Conservation (phyloP, 2,888 invertebrate genomes). For the Myopa testacea region DNA sequence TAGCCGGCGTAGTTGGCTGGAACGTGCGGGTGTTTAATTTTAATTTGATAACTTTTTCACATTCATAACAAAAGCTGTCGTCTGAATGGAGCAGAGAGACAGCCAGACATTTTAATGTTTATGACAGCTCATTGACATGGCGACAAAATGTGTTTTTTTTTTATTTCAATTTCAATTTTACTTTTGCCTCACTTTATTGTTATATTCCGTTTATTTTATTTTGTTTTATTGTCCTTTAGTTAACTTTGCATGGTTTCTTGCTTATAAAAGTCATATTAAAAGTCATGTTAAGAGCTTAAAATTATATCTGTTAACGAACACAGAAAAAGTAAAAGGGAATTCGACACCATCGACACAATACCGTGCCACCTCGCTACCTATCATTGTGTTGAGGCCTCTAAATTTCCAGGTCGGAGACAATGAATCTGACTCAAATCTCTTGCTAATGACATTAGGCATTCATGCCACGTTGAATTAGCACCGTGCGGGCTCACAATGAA, state of each 20-base stretch:
- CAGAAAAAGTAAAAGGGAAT: constrained; percentile 2
- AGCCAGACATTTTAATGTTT: constrained; percentile 34
- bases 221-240: background rate
- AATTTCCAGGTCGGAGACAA: constrained; percentile 12
- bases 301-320: constrained; percentile 16
- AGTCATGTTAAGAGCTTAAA: constrained; percentile 36
- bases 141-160: constrained; percentile 20
- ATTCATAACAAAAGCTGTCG: constrained; percentile 1
- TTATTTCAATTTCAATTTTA: background rate
- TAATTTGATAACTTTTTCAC: constrained; percentile 30
- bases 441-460: constrained; percentile 44
- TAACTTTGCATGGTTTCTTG: background rate
- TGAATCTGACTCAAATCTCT: constrained; percentile 36
- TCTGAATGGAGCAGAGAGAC: constrained; percentile 5
- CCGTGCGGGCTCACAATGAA: background rate
- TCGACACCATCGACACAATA: background rate
- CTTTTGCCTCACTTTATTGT: background rate
- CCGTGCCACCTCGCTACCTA: background rate
- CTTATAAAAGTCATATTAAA: constrained; percentile 20
- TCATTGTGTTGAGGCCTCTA: too few relatives aligned
- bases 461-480: constrained; percentile 35
- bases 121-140: constrained; percentile 37
- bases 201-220: background rate
- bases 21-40: constrained; percentile 30
- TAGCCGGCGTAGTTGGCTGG: background rate